These are phyloP conservation scores for Hirundichthys speculiger DNA, from an alignment of 2,113 vertebrate genomes.

Conservation along the genomic window DNA sequence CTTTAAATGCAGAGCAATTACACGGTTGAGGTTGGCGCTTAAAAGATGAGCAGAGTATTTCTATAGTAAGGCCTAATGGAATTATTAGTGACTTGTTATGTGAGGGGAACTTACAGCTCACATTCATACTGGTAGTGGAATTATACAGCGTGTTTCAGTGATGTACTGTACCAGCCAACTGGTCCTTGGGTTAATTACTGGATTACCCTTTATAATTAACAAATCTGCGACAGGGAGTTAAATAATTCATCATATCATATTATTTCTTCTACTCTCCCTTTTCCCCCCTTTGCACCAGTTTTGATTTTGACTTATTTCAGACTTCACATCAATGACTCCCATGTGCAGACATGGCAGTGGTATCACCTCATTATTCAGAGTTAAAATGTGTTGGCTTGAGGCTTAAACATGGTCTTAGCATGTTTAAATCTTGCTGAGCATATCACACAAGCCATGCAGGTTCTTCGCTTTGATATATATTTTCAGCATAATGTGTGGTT, in stretches of 20 bases:
- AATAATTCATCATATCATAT: conserved; percentile 66
- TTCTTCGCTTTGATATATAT: conserved; percentile 73
- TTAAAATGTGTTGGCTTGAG: conserved; percentile 63
- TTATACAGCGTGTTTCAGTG: conserved; percentile 54
- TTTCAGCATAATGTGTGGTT: conserved; percentile 63
- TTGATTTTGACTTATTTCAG: background rate
- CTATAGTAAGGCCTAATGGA: conserved; percentile 73
- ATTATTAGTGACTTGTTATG: conserved; percentile 73
- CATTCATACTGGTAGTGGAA: conserved; percentile 48
- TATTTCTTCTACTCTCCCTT: conserved; percentile 26
- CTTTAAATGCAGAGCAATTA: conserved; percentile 81
- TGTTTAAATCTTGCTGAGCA: conserved; percentile 70
- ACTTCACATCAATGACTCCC: conserved; percentile 17
- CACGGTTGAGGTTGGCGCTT: conserved; percentile 68
- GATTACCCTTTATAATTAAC: conserved; percentile 78
- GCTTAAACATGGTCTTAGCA: conserved; percentile 64
- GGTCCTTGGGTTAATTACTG: conserved; percentile 71
- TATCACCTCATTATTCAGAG: conserved; percentile 49
- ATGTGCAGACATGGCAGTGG: conserved; percentile 1
- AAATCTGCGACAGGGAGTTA: conserved; percentile 64
- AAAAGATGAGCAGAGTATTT: conserved; percentile 75
- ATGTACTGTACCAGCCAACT: conserved; percentile 60
- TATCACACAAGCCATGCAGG: conserved; percentile 55
- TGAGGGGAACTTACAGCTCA: conserved; percentile 50
- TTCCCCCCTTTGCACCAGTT: conserved; percentile 8